Evolutionary conservation across 2,888 invertebrate species (phyloP), one percentile per base, ranked within the genome.

Genomic region (Matsumyia berberina): DNA sequence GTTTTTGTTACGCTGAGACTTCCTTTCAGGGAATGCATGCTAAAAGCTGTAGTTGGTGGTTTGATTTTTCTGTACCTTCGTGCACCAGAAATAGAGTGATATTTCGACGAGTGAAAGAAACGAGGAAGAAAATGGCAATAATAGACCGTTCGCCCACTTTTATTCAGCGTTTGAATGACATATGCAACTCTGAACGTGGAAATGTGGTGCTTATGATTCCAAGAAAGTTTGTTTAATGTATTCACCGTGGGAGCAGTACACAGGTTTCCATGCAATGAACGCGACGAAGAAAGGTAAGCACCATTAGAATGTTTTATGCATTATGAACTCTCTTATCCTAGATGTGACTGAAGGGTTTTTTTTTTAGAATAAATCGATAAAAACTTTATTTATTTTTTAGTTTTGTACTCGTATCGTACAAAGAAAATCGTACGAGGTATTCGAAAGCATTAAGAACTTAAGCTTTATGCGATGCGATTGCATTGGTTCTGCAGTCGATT

Each of bases 81-180:
- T 46, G 55, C 33, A 46, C 49, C 42, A 81, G 49, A 77, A 62
- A 77, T 70, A 77, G 69, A 76, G 35, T 69, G 35, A 58, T 69
- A 81, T 77, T 81, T 69, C 64, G 64, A 64, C 31, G 37, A 42
- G 42, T 81, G 62, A 81, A 81, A 58, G 81, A 39, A 81, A 77
- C 70, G 77, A 81, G 77, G 81, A 81, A 80, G 76, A 76, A 80
- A 62, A 76, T 69, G 67, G 80, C 53, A 81, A 81, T 81, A 76
- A 76, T 62, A 72, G 51, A 81, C 69, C 42, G 62, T 77, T 64
- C 62, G 49, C 55, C 42, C 44, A 69, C 66, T 62, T 80, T 69
- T 69, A 81, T 81, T 77, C 70, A 70, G 33, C 42, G 57, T 69
- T 81, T 69, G 69, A 77, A 69, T 62, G 77, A 81, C 81, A 77